Percentiles rank a stretch among this genome's conserved stretches.
Evolutionary conservation across 2,113 vertebrate genomes (phyloP).

Genomic region (Cochlearius cochlearius): DNA sequence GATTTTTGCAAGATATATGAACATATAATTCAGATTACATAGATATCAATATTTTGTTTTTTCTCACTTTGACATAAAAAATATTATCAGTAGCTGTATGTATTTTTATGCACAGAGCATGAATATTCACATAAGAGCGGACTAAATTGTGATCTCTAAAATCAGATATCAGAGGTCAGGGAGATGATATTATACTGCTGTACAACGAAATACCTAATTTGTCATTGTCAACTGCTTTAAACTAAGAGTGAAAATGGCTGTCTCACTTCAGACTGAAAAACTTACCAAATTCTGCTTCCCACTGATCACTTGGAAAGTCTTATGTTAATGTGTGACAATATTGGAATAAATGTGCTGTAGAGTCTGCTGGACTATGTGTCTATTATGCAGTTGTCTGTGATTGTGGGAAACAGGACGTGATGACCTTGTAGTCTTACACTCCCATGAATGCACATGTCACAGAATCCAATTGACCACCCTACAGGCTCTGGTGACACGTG

Average conservation of each 20-base stretch:
- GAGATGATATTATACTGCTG: background rate
- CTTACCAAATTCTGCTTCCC: background rate
- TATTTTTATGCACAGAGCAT: background rate
- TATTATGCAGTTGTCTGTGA: background rate
- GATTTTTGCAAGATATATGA: background rate
- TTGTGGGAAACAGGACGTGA: background rate
- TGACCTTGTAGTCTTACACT: background rate
- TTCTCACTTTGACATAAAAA: background rate
- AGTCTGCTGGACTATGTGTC: background rate
- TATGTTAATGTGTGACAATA: background rate
- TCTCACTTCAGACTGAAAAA: background rate
- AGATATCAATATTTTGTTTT: background rate
- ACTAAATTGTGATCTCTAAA: background rate
- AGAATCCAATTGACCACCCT: background rate
- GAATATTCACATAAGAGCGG: background rate
- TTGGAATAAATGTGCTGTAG: background rate
- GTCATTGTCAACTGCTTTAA: background rate
- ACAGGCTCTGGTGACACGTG: background rate
- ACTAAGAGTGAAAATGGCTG: background rate
- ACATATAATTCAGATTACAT: background rate
- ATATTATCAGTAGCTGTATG: background rate
- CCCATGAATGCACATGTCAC: background rate
- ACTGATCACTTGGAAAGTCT: background rate
- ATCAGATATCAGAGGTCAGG: background rate
- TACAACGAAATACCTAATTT: background rate